These are phyloP conservation scores for Lepidothrix coronata DNA, from an alignment of 2,113 vertebrate genomes.

Conservation along the genomic window DNA sequence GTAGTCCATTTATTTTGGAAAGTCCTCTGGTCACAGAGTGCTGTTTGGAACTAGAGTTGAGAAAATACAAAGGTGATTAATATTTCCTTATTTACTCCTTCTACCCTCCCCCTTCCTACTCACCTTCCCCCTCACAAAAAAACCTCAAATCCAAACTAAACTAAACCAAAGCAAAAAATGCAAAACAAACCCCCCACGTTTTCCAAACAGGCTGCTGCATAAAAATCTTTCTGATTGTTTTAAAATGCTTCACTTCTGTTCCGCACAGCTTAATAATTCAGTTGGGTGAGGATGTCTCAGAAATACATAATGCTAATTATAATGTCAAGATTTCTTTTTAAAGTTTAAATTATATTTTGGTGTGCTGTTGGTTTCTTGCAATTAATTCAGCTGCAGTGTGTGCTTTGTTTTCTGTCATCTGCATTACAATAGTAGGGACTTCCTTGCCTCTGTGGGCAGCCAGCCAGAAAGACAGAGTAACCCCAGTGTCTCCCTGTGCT, in stretches of 20 bases:
- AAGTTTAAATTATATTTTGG: background rate
- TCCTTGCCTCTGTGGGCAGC: background rate
- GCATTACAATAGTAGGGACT: constrained; percentile 27
- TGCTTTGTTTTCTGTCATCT: constrained; percentile 31
- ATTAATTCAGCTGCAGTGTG: background rate
- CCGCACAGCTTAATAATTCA: background rate
- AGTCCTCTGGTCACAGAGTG: background rate
- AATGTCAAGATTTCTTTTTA: background rate
- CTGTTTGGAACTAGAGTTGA: background rate
- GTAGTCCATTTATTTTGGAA: background rate
- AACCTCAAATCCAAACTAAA: too few relatives aligned
- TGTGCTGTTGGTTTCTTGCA: background rate
- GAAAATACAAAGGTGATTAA: background rate
- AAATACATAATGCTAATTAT: background rate
- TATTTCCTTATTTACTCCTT: background rate
- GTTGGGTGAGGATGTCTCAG: background rate
- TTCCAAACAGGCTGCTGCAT: background rate
- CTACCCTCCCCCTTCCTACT: rapidly evolving
- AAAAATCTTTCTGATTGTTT: background rate
- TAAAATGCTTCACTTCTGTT: background rate
- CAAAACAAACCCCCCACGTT: background rate
- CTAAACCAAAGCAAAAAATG: rapidly evolving
- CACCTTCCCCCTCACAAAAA: background rate
- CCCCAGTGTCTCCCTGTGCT: background rate
- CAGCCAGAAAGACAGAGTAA: constrained; percentile 23